Percentiles rank a stretch among this genome's conserved stretches.
Evolutionary conservation across 2,797 vertebrate species (phyloP).

Genomic region (Sparus aurata): DNA sequence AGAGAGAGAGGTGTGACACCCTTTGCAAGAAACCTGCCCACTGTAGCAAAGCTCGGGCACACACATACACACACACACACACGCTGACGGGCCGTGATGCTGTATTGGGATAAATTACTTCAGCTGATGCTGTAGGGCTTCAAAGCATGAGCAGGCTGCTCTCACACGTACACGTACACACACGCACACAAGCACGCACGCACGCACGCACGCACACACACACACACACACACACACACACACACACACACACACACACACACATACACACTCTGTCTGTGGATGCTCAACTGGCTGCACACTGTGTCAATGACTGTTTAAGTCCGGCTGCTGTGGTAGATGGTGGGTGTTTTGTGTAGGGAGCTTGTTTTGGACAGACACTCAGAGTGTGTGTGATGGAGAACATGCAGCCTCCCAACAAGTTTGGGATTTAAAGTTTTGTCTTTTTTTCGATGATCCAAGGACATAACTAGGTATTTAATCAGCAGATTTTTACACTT

Average conservation of each 20-base stretch:
- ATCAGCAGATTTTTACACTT: background rate
- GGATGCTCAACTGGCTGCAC: constrained; percentile 40
- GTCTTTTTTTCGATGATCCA: background rate
- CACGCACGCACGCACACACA: too few relatives aligned
- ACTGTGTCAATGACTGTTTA: constrained; percentile 2
- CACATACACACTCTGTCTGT: background rate
- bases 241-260: background rate
- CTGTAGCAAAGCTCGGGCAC: constrained; percentile 52
- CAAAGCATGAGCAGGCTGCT: constrained; percentile 44
- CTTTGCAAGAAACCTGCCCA: constrained; percentile 68
- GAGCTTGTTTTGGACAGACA: background rate
- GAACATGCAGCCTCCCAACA: constrained; percentile 1
- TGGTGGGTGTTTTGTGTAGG: background rate
- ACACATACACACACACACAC: background rate
- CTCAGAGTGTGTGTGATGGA: background rate
- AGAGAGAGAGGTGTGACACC: constrained; percentile 62
- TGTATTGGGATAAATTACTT: constrained; percentile 57
- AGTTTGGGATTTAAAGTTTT: background rate
- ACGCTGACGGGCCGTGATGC: constrained; percentile 47
- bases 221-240: background rate
- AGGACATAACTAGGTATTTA: constrained; percentile 43
- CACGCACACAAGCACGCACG: too few relatives aligned
- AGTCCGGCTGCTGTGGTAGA: background rate
- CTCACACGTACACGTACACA: too few relatives aligned
- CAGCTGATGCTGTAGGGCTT: constrained; percentile 29